A percentile compares a stretch with the other conserved stretches of the same genome.
These are phyloP conservation scores for Neodon shergylaensis DNA, from an alignment of 2,113 vertebrate genomes.

Conservation along the genomic window DNA sequence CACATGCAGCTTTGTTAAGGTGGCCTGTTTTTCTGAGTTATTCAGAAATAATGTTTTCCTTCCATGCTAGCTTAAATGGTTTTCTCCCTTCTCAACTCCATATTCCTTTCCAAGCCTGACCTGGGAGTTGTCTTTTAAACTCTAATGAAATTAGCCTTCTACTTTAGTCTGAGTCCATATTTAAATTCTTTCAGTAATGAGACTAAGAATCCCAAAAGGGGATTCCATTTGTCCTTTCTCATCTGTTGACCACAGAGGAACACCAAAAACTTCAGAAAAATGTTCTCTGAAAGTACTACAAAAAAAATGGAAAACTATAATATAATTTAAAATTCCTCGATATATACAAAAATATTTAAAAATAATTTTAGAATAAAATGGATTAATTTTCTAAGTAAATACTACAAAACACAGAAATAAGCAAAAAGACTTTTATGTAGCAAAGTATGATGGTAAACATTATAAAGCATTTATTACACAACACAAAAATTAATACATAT, in stretches of 20 bases:
- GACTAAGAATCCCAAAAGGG: neutral
- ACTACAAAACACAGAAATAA: neutral
- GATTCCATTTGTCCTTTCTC: neutral
- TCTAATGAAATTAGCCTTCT: neutral
- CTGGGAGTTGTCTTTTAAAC: neutral
- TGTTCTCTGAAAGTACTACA: neutral
- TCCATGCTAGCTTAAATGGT: neutral
- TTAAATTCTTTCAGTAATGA: neutral
- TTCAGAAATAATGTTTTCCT: neutral
- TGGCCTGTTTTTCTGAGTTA: neutral
- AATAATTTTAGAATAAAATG: slow-evolving; percentile 43
- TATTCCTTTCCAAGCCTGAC: neutral
- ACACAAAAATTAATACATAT: neutral
- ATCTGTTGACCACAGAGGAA: neutral
- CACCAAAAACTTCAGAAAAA: neutral
- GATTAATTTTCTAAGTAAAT: slow-evolving; percentile 32
- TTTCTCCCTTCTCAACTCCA: neutral
- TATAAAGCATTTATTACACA: slow-evolving; percentile 17
- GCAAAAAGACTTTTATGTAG: neutral
- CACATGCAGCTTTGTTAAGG: neutral
- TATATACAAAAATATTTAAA: neutral
- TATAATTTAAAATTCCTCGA: neutral
- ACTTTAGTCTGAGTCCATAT: neutral
- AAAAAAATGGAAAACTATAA: neutral
- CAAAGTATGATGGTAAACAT: neutral